Conservation (phyloP, 2,113 vertebrate genomes). For the Pionites leucogaster region DNA sequence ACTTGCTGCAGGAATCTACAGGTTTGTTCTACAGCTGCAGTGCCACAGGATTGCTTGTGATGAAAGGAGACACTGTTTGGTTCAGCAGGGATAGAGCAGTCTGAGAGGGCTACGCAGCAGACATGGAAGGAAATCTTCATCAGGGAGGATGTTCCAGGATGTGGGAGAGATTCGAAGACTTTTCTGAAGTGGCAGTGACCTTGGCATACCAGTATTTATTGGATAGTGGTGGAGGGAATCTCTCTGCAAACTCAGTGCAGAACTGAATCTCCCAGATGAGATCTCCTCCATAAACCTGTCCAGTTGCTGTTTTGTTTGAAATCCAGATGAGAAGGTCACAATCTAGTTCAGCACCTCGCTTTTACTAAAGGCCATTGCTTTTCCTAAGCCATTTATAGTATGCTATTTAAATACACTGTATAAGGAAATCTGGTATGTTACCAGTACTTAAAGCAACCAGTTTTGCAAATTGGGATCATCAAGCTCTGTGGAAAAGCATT, state of each 20-base stretch:
- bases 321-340: background rate
- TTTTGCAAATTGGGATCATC: background rate
- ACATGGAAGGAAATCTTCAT: background rate
- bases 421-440: background rate
- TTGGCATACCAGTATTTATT: background rate
- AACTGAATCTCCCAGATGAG: background rate
- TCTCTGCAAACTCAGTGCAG: background rate
- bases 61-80: background rate
- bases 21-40: background rate
- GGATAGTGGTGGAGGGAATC: background rate
- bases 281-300: background rate
- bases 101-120: accelerated
- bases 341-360: background rate
- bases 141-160: background rate
- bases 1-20: background rate
- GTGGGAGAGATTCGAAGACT: background rate
- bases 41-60: background rate
- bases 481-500: background rate
- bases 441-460: background rate
- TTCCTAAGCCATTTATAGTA: background rate
- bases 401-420: background rate
- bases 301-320: background rate
- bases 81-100: background rate
- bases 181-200: background rate
- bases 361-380: background rate